Conservation (phyloP, 2,888 invertebrate species). For the Coleophora flavipennella region DNA sequence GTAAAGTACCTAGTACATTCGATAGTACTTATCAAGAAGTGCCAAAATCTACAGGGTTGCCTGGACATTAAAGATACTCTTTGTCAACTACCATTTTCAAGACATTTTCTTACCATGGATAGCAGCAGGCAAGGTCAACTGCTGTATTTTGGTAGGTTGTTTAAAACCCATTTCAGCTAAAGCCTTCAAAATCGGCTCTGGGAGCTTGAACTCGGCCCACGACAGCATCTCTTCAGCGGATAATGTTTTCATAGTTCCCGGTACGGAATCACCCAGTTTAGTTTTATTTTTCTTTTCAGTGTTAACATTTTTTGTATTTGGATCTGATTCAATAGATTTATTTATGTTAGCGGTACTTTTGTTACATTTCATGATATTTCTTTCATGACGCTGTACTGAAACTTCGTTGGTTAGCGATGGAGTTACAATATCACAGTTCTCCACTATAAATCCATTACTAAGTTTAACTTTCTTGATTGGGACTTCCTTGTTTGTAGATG, state of each 20-base stretch:
- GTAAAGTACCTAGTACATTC: too few relatives aligned
- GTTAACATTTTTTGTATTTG: slow-evolving; percentile 6
- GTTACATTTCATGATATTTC: slow-evolving; percentile 1
- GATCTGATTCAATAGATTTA: slow-evolving; percentile 13
- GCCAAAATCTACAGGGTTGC: too few relatives aligned
- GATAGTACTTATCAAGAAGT: too few relatives aligned
- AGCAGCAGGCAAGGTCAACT: slow-evolving; percentile 84
- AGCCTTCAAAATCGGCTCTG: slow-evolving; percentile 79
- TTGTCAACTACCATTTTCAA: too few relatives aligned
- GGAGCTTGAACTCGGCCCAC: slow-evolving; percentile 81
- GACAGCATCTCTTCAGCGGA: slow-evolving; percentile 65
- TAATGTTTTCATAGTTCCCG: slow-evolving; percentile 25
- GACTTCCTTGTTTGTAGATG: slow-evolving; percentile 24
- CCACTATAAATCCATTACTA: slow-evolving; percentile 52
- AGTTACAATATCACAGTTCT: slow-evolving; percentile 29
- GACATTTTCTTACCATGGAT: slow-evolving; percentile 76
- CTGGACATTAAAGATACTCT: too few relatives aligned
- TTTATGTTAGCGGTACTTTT: slow-evolving; percentile 11
- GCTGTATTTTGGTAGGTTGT: slow-evolving; percentile 92
- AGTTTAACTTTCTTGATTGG: slow-evolving; percentile 38
- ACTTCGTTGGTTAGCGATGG: slow-evolving; percentile 38
- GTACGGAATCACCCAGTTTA: slow-evolving; percentile 42
- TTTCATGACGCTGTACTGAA: too few relatives aligned
- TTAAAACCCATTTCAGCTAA: slow-evolving; percentile 83
- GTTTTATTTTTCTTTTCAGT: slow-evolving; percentile 24